phyloP scores from a whole-genome alignment of 2,797 vertebrate genomes.

The Clamator glandarius region DNA sequence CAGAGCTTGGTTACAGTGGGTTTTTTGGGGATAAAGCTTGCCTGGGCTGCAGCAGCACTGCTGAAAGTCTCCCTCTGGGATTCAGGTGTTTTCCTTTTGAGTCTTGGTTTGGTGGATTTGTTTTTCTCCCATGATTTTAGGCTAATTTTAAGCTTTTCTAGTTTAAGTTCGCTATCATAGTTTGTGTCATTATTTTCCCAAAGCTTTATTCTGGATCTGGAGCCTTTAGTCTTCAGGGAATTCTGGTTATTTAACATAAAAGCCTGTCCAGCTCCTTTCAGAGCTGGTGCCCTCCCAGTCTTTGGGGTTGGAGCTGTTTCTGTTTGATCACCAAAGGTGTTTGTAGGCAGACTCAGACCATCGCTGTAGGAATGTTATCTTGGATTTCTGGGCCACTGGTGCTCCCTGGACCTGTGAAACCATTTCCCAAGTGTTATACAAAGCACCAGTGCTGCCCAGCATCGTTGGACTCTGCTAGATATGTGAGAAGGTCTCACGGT shows the following conservation, averaged over 20 bases:
- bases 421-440: accelerated
- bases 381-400: not conserved
- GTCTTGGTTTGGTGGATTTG: not conserved
- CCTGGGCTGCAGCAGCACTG: not conserved
- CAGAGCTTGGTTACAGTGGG: not conserved
- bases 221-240: not conserved
- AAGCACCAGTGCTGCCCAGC: not conserved
- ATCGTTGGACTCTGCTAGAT: accelerated
- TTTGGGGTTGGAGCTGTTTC: not conserved
- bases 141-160: not conserved
- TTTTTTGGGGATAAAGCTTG: not conserved
- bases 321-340: not conserved
- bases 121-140: not conserved
- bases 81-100: not conserved
- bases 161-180: not conserved
- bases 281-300: not conserved
- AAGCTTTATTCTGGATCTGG: not conserved
- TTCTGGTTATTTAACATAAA: not conserved
- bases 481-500: not conserved
- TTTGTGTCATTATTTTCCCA: not conserved
- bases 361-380: accelerated
- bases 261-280: not conserved
- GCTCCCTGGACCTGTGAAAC: not conserved
- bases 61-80: not conserved
- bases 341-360: not conserved